A percentile compares a stretch with the other conserved stretches of the same genome.
phyloP scores from a whole-genome alignment of 1,140 invertebrate genomes.

The Brachionus calyciflorus region DNA sequence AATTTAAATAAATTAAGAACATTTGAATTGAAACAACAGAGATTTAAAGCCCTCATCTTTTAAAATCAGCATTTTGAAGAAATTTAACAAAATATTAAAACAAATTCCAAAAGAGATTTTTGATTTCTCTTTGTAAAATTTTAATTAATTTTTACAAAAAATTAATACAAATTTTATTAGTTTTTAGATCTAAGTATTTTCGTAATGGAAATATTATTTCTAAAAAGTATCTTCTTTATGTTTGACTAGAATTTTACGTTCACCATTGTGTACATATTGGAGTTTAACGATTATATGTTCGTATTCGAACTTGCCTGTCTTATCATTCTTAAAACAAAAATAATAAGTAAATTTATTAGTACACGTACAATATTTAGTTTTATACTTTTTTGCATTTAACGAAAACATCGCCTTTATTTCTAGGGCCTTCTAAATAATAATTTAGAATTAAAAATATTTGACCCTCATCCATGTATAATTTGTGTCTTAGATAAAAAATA shows the following conservation, averaged over 20 bases:
- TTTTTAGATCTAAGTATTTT: too few species aligned
- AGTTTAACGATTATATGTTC: constrained; percentile 41
- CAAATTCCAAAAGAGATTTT: neutral
- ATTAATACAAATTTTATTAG: neutral
- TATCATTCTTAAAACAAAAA: constrained; percentile 27
- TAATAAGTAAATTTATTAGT: neutral
- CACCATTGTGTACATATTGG: neutral
- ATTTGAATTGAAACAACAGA: neutral
- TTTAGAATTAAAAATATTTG: neutral
- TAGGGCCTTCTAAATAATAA: constrained; percentile 33
- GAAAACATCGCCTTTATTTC: constrained; percentile 14
- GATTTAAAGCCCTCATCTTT: neutral
- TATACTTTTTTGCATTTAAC: constrained; percentile 39
- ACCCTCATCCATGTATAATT: constrained; percentile 26
- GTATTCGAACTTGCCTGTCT: constrained; percentile 23
- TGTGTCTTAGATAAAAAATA: too few species aligned
- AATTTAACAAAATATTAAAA: neutral
- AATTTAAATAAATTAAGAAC: too few species aligned
- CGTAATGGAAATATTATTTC: too few species aligned
- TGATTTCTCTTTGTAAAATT: neutral
- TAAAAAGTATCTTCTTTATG: neutral
- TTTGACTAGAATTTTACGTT: constrained; percentile 11
- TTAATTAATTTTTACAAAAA: neutral
- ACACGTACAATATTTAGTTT: neutral
- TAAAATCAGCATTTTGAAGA: neutral